Percentiles rank a stretch among this genome's conserved stretches.
These are phyloP conservation scores for Aradophagus sp. DNA, from an alignment of 1,140 invertebrate species.

Conservation along the genomic window DNA sequence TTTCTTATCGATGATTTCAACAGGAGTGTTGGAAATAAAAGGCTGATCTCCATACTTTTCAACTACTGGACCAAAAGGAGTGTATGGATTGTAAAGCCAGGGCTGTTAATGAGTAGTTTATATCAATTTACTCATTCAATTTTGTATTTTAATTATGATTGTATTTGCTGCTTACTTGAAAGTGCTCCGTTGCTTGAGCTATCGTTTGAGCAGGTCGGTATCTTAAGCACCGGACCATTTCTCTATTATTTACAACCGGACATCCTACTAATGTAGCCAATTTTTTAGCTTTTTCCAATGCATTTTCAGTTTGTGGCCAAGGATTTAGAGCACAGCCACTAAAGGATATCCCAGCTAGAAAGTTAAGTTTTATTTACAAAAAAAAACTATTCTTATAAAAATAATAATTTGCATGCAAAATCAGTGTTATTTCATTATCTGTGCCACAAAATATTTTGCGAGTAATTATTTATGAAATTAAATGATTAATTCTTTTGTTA, in stretches of 20 bases:
- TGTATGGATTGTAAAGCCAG: constrained; percentile 77
- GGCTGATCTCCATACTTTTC: constrained; percentile 74
- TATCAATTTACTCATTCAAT: no score
- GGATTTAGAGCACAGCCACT: constrained; percentile 84
- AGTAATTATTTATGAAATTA: no score
- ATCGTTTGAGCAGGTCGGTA: constrained; percentile 77
- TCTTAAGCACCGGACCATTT: constrained; percentile 84
- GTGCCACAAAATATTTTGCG: no score
- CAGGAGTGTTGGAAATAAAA: constrained; percentile 77
- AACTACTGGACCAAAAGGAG: constrained; percentile 78
- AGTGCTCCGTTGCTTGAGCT: constrained; percentile 69
- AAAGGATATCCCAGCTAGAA: constrained; percentile 82
- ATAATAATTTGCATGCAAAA: no score
- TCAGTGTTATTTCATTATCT: no score
- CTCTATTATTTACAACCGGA: constrained; percentile 74
- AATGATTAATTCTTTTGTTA: constrained; percentile 51
- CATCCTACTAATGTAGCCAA: constrained; percentile 83
- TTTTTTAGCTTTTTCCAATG: constrained; percentile 80
- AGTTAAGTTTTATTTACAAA: constrained; percentile 2
- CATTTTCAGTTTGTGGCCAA: constrained; percentile 82
- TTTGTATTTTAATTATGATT: no score
- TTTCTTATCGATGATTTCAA: constrained; percentile 74
- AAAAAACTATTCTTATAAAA: no score
- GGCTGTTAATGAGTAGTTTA: constrained; percentile 61
- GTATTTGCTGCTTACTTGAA: constrained; percentile 74